Evolutionary conservation across 2,113 vertebrate genomes (phyloP).

Genomic region (Oreochromis tanganicae): DNA sequence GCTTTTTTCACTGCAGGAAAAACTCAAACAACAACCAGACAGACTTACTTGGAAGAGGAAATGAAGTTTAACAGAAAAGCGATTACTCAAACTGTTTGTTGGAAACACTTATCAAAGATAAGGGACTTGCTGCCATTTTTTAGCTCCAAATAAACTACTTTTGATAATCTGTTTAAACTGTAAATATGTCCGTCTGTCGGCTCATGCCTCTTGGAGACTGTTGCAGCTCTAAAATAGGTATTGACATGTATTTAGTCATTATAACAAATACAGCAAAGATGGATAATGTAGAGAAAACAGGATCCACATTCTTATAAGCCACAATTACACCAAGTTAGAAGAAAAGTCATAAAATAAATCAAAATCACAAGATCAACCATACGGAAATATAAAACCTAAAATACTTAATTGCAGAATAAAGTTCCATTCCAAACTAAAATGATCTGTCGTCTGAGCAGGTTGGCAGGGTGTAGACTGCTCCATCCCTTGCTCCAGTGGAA

Average conservation of each 20-base stretch:
- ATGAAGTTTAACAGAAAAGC: background rate
- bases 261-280: background rate
- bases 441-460: conserved; percentile 58
- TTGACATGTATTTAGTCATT: background rate
- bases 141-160: background rate
- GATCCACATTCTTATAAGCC: background rate
- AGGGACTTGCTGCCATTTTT: background rate
- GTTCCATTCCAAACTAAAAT: background rate
- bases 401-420: background rate
- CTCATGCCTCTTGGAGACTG: background rate
- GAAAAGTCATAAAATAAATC: background rate
- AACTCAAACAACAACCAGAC: background rate
- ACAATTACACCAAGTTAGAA: background rate
- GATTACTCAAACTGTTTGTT: background rate
- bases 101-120: background rate
- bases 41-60: background rate
- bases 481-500: conserved; percentile 81
- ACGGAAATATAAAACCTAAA: background rate
- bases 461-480: conserved; percentile 88
- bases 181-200: fast-evolving
- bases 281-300: background rate
- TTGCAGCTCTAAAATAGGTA: fast-evolving
- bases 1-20: background rate
- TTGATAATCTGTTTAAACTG: background rate
- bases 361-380: background rate